Base-by-base conservation (phyloP, 1,140 invertebrate genomes). In the Drosophila kohkoa region DNA sequence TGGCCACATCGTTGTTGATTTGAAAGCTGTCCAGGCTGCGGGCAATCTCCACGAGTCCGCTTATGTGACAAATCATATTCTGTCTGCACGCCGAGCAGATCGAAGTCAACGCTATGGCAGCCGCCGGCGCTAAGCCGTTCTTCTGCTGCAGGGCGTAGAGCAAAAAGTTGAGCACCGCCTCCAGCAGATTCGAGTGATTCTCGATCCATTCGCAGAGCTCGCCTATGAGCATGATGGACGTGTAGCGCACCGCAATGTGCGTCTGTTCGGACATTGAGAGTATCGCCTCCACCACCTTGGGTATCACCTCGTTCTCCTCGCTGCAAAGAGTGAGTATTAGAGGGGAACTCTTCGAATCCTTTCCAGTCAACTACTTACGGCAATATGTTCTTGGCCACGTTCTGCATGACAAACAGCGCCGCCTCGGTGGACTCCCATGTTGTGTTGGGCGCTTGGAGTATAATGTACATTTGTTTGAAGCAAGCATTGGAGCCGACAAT, bases 201-300 rank as follows among this genome's bases (percentile, higher is more conserved):
- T 98, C 96, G 45, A 99, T 96, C 99, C 99, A 99, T 90, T 99
- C 98, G 82, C 97, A 96, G 15, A 99, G 94, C 93, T 99, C 98
- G 4, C 98, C 98, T 32, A 99, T 93, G 11, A 99, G 93, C 69
- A 97, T 94, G 54, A 99, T 95, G 77, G 97, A 97, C 0, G 98
- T 99, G 87, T 97, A 96, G 52, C 96, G 94, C 0, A 99, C 97
- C 7, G 97, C 97, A 52, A 98, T 94, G 89, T 99, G 98, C 0
- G 96, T 96, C 59, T 95, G 95, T 71, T 96, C 94, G 0, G 97
- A 97, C 91, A 99, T 95, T 80, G 95, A 95, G 25, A 99, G 93
- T 69, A 99, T 97, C 16, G 97, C 97, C 93, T 99, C 96, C 3
- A 99, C 95, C 15, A 99, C 97, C 93, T 98, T 97, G 46, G 98